Evolutionary conservation across 2,113 vertebrate genomes (phyloP).

Genomic region (Hemiprocne comata): DNA sequence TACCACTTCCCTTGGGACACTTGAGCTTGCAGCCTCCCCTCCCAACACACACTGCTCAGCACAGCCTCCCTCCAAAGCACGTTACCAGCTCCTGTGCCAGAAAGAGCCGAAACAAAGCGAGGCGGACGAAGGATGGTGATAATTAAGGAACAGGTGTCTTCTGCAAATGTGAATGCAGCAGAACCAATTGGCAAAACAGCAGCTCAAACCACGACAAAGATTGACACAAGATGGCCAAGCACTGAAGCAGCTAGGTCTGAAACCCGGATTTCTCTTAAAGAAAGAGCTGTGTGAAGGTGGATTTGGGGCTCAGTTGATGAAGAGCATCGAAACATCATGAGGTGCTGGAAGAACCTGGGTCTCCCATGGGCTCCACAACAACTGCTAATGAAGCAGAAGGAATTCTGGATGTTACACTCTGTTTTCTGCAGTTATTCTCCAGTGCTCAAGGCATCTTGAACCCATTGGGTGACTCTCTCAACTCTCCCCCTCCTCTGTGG

Average conservation of each 20-base stretch:
- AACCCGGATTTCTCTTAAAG: neutral
- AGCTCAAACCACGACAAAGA: neutral
- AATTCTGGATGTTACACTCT: neutral
- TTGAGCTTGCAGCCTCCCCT: neutral
- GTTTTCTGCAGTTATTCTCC: neutral
- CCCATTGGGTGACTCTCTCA: neutral
- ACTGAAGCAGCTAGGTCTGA: neutral
- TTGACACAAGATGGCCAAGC: neutral
- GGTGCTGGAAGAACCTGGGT: neutral
- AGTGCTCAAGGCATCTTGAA: neutral
- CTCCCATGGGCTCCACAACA: neutral
- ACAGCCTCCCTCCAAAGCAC: neutral
- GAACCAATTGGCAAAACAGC: conserved; percentile 24
- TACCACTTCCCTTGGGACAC: no score
- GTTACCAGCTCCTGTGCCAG: neutral
- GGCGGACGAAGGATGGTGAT: neutral
- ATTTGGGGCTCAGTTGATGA: neutral
- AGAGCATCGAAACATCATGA: neutral
- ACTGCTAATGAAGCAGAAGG: neutral
- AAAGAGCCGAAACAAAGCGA: neutral
- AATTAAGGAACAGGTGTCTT: conserved; percentile 74
- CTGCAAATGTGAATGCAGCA: conserved; percentile 51
- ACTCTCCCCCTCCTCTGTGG: neutral
- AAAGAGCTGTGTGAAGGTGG: neutral
- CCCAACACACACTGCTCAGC: neutral